Conservation (phyloP, 35 echinoderm and acorn worm genomes). For the Chiridota heheva region DNA sequence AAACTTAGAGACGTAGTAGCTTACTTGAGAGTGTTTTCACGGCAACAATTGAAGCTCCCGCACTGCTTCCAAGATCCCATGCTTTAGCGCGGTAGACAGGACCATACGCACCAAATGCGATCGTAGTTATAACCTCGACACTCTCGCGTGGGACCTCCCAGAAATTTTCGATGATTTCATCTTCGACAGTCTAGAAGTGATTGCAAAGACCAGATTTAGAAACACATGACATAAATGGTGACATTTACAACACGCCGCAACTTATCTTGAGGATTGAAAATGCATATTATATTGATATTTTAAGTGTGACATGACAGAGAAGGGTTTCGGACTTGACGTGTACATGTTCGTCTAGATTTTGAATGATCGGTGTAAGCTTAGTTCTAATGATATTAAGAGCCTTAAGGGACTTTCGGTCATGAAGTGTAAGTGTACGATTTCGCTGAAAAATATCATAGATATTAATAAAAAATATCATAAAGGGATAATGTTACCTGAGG, state of each 20-base stretch:
- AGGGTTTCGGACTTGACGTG: neutral
- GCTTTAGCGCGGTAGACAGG: conserved; percentile 62
- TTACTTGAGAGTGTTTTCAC: conserved; percentile 66
- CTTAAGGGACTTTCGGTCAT: too few species aligned
- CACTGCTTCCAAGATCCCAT: conserved; percentile 44
- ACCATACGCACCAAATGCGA: conserved; percentile 62
- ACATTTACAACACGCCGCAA: too few species aligned
- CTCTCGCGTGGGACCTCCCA: conserved; percentile 82
- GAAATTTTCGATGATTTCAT: conserved; percentile 75
- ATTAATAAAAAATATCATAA: too few species aligned
- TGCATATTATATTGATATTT: too few species aligned
- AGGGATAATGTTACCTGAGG: too few species aligned
- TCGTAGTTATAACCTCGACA: conserved; percentile 51
- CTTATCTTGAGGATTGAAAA: too few species aligned
- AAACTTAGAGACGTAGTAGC: too few species aligned
- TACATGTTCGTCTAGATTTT: neutral
- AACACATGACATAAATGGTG: neutral
- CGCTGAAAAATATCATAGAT: too few species aligned
- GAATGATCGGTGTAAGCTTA: too few species aligned
- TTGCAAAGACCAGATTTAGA: neutral
- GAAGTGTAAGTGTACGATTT: too few species aligned
- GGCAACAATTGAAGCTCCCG: conserved; percentile 47
- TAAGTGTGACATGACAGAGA: too few species aligned
- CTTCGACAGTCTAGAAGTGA: conserved; percentile 40
- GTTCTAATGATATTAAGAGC: too few species aligned